A percentile compares a stretch with the other conserved stretches of the same genome.
Conservation (phyloP, 1,140 invertebrate genomes). For the Drosophila baimaii region DNA sequence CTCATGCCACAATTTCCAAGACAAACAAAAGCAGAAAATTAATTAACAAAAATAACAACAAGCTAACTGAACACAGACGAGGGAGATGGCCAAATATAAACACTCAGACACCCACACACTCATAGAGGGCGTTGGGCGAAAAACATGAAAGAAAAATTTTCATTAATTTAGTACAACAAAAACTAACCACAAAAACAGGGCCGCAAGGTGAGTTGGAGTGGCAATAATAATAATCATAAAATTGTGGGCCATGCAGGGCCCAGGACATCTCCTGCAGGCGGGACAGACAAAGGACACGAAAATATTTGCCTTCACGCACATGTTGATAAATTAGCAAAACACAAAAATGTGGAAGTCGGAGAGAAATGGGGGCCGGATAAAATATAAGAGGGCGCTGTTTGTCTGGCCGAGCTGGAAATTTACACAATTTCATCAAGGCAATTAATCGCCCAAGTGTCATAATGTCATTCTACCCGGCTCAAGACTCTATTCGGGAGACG, state of each 20-base stretch:
- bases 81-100: conserved; percentile 25
- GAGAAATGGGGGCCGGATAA: conserved; percentile 2
- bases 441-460: conserved; percentile 69
- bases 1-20: conserved; percentile 37
- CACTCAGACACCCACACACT: neutral
- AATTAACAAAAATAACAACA: conserved; percentile 51
- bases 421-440: conserved; percentile 77
- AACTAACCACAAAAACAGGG: conserved; percentile 59
- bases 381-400: conserved; percentile 21
- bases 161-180: conserved; percentile 70
- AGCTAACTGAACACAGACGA: conserved; percentile 14
- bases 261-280: conserved; percentile 14
- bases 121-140: neutral
- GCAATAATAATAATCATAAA: conserved; percentile 68
- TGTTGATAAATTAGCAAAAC: conserved; percentile 62
- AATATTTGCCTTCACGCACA: conserved; percentile 53
- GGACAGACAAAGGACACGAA: conserved; percentile 54
- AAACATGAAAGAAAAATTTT: conserved; percentile 60
- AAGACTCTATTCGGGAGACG: conserved; percentile 8
- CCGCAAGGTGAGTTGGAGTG: conserved; percentile 35
- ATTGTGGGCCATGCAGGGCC: conserved; percentile 37
- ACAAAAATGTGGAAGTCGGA: conserved; percentile 1
- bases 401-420: conserved; percentile 41
- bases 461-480: conserved; percentile 51
- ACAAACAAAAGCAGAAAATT: conserved; percentile 42